These are phyloP conservation scores for Agrypnia vestita DNA, from an alignment of 1,140 invertebrate genomes.

Conservation along the genomic window DNA sequence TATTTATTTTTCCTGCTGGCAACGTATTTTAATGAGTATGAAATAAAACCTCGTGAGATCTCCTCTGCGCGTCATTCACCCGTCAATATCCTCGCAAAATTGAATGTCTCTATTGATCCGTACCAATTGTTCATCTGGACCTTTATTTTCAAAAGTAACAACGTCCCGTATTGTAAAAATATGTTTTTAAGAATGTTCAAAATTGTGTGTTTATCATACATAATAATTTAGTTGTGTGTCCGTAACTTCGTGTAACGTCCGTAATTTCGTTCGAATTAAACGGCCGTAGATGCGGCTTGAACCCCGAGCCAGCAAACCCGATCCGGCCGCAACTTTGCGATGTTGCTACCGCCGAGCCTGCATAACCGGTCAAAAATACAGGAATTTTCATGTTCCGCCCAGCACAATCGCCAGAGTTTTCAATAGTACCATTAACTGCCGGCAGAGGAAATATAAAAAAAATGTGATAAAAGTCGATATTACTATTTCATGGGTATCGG, in stretches of 20 bases:
- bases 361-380: no score
- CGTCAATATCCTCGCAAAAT: constrained; percentile 37
- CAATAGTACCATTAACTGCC: no score
- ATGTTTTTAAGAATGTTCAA: constrained; percentile 22
- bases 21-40: constrained; percentile 50
- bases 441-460: no score
- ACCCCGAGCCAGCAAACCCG: no score
- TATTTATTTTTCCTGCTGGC: constrained; percentile 30
- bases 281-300: no score
- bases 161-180: constrained; percentile 9
- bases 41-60: constrained; percentile 45
- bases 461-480: no score
- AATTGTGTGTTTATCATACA: constrained; percentile 1
- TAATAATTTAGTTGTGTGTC: neutral
- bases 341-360: no score
- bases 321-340: no score
- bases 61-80: constrained; percentile 33
- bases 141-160: constrained; percentile 18
- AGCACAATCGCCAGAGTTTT: neutral
- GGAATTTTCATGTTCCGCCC: neutral
- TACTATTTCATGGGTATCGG: no score
- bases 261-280: no score
- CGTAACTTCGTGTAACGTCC: no score
- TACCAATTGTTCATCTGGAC: neutral
- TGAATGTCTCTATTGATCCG: constrained; percentile 22